Evolutionary conservation across 1,140 invertebrate species (phyloP).

Genomic region (Drosophila simulans): DNA sequence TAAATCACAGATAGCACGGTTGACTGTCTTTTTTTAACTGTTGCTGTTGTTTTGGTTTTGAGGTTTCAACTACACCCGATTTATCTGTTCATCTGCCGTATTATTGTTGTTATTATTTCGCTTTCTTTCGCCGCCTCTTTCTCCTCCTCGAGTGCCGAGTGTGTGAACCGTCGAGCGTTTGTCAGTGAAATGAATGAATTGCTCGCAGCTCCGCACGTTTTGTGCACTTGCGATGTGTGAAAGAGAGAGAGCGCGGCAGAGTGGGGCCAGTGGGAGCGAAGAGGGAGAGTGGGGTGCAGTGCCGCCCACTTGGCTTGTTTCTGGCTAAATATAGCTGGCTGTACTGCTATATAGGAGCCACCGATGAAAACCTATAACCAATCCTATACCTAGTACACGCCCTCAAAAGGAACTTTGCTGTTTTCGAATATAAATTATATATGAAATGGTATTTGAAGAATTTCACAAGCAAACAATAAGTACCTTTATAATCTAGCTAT

Average conservation of each 20-base stretch:
- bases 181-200: conserved; percentile 67
- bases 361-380: too few relatives aligned
- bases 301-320: not conserved
- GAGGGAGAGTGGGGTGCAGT: not conserved
- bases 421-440: too few relatives aligned
- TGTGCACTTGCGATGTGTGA: conserved; percentile 50
- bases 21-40: conserved; percentile 25
- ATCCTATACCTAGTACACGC: too few relatives aligned
- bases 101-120: conserved; percentile 25
- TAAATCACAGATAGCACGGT: conserved; percentile 72
- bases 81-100: conserved; percentile 68
- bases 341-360: too few relatives aligned
- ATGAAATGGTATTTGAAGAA: too few relatives aligned
- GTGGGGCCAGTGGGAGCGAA: conserved; percentile 4
- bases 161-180: conserved; percentile 65
- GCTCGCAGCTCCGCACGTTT: conserved; percentile 58
- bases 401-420: too few relatives aligned
- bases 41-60: conserved; percentile 13
- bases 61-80: conserved; percentile 20
- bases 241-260: conserved; percentile 16
- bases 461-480: too few relatives aligned
- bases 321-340: not conserved
- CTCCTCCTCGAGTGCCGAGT: conserved; percentile 20
- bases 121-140: conserved; percentile 26
- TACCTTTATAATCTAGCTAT: not conserved